Conservation (phyloP, 2,113 vertebrate genomes). For the Ranitomeya variabilis region DNA sequence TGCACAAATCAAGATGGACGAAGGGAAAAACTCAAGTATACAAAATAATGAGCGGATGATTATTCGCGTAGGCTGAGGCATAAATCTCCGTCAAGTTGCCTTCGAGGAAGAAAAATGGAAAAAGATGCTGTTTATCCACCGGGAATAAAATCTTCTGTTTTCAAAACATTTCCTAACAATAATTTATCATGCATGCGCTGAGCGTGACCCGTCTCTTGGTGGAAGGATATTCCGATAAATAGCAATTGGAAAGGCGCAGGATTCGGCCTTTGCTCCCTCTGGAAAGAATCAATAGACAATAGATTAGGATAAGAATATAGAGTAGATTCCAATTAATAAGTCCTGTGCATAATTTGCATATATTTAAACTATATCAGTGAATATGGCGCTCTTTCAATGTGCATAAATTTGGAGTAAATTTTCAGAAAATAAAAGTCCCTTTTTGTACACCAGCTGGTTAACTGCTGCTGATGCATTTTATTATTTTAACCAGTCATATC, state of each 20-base stretch:
- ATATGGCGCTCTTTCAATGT: too few relatives aligned
- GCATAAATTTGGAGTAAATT: too few relatives aligned
- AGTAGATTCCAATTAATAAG: neutral
- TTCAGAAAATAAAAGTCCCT: too few relatives aligned
- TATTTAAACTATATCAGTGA: neutral
- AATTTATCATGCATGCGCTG: conserved; percentile 1
- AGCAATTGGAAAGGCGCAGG: neutral
- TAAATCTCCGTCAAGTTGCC: conserved; percentile 47
- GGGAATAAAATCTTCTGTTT: conserved; percentile 15
- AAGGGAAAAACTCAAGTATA: conserved; percentile 26
- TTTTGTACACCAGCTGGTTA: too few relatives aligned
- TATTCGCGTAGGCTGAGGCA: neutral
- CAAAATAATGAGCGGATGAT: conserved; percentile 34
- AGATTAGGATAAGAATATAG: neutral
- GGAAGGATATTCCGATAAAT: neutral
- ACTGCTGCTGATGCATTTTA: too few relatives aligned
- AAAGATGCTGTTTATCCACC: conserved; percentile 5
- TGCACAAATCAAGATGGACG: conserved; percentile 36
- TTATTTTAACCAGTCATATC: too few relatives aligned
- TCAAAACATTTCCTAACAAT: conserved; percentile 10
- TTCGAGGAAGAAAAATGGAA: conserved; percentile 41
- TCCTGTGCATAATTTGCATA: neutral
- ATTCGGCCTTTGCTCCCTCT: neutral
- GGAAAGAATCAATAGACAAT: neutral
- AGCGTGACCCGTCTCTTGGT: neutral